These are phyloP conservation scores for Drosophila prolongata DNA, from an alignment of 2,888 invertebrate genomes.

Conservation along the genomic window DNA sequence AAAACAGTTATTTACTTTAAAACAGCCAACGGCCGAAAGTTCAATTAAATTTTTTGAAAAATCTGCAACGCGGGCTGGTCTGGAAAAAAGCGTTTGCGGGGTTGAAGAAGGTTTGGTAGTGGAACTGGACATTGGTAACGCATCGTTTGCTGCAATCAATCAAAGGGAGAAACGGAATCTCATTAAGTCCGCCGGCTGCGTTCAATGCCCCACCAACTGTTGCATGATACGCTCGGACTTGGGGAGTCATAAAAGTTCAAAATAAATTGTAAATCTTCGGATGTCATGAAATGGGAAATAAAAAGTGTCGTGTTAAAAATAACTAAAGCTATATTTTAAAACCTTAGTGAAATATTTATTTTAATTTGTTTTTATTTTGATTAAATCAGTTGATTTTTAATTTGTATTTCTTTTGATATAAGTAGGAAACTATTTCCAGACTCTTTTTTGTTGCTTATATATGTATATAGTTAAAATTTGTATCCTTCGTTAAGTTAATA, in stretches of 20 bases:
- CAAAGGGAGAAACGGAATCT: conserved; percentile 50
- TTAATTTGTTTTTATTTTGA: too few species aligned
- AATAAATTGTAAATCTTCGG: too few species aligned
- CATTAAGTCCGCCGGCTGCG: conserved; percentile 38
- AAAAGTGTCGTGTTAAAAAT: too few species aligned
- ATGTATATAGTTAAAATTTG: too few species aligned
- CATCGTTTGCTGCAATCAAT: conserved; percentile 64
- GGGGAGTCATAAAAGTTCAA: background rate
- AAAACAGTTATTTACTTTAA: conserved; percentile 65
- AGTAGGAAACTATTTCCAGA: background rate
- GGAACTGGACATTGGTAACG: conserved; percentile 30
- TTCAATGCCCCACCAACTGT: conserved; percentile 40
- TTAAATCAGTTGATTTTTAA: background rate
- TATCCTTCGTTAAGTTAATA: too few species aligned
- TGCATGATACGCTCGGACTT: conserved; percentile 19
- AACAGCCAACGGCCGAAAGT: conserved; percentile 64
- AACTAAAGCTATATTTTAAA: too few species aligned
- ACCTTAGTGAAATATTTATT: too few species aligned
- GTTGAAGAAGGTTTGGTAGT: background rate
- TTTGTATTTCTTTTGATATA: too few species aligned
- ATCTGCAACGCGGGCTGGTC: conserved; percentile 48
- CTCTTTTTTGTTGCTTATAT: too few species aligned
- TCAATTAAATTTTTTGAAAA: conserved; percentile 75
- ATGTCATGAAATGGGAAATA: too few species aligned
- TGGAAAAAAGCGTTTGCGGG: background rate